Evolutionary conservation across 1,140 invertebrate genomes (phyloP), one percentile per base, ranked within the genome.

Genomic region (Phymorhynchus buccinoides): DNA sequence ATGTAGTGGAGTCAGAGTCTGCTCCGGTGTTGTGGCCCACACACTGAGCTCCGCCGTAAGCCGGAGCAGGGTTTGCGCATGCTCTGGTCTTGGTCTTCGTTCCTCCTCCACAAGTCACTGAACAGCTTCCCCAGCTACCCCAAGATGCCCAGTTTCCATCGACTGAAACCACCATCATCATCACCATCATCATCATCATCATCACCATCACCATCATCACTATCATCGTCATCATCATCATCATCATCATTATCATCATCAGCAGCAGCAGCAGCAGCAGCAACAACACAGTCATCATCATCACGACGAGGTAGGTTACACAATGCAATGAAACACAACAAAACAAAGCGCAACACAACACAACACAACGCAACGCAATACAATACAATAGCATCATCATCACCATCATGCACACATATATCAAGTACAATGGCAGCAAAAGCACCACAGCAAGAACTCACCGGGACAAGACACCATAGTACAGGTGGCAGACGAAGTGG

Each of bases 1-100:
- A 62, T 14, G 56, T 14, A 27, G 6, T 12, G 56, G 56, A 22
- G 7, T 62, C 56, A 22, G 56, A 62, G 16, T 27, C 56, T 7
- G 56, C 3, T 3, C 56, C 56, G 27, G 56, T 22, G 56, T n/a
- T n/a, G n/a, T n/a, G n/a, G n/a, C n/a, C n/a, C n/a, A n/a, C n/a
- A n/a, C 56, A 62, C 56, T 62, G 56, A 27, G 6, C 27, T 3
- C 68, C 73, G 14, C 80, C 84, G 44, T 44, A 30, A 6, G 44
- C 48, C 12, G 83, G 52, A 22, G 94, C 93, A 12, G 92, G 91
- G 73, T 90, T 91, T 66, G 89, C 85, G 87, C 91, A 92, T 4
- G 80, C 56, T 14, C 91, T 84, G 30, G 73, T 86, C 75, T 90
- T 87, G 30, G 73, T 80, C n/a, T 87, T 80, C 22, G 66, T 83